Percentiles rank a stretch among this genome's conserved stretches.
Evolutionary conservation across 2,113 vertebrate genomes (phyloP).

Genomic region (Oncorhynchus kisutch): DNA sequence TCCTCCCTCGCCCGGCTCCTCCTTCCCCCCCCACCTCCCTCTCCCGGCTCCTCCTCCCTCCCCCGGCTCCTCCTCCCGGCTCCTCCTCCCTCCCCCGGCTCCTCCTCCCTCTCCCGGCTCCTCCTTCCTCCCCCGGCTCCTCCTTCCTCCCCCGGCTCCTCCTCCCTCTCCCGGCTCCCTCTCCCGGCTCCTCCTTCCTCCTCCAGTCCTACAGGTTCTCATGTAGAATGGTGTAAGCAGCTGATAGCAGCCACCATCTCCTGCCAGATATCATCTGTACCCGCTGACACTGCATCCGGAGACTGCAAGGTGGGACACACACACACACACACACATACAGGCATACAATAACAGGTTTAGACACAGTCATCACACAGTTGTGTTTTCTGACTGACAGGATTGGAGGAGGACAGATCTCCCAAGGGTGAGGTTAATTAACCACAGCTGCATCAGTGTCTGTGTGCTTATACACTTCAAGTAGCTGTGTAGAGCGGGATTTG

Average conservation of each 20-base stretch:
- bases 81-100: no score
- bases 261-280: conserved; percentile 84
- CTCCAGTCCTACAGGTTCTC: conserved; percentile 89
- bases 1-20: no score
- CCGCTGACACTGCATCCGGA: conserved; percentile 76
- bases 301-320: conserved; percentile 77
- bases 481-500: background rate
- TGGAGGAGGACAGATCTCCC: conserved; percentile 78
- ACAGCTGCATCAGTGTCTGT: conserved; percentile 37
- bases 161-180: conserved; percentile 43
- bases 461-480: conserved; percentile 8
- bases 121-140: no score
- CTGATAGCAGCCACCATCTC: conserved; percentile 96
- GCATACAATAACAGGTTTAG: background rate
- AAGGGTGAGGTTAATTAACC: conserved; percentile 77
- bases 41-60: no score
- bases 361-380: conserved; percentile 9
- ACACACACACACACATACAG: no score
- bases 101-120: no score
- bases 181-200: conserved; percentile 1
- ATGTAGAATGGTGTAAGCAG: conserved; percentile 99
- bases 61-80: no score
- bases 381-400: conserved; percentile 83
- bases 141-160: background rate
- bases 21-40: no score